Conservation (phyloP, 92 coral and sea anemone species). For the Epizoanthus illoricatus region DNA sequence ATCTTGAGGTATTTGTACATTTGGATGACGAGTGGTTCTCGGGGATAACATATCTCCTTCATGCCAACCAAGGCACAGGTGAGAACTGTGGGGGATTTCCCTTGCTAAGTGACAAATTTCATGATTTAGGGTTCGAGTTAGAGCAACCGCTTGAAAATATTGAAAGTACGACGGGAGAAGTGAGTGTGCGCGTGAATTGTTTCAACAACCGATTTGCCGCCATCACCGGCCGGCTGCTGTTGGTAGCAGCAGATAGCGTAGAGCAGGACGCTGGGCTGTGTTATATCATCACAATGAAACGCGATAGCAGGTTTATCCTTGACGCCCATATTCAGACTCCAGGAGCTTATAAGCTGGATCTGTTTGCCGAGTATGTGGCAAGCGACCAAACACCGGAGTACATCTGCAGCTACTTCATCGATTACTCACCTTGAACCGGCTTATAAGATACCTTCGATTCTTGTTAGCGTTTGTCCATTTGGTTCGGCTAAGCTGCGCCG, state of each 20-base stretch:
- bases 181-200: slow-evolving; percentile 43
- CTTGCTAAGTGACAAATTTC: slow-evolving; percentile 48
- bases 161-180: slow-evolving; percentile 54
- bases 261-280: slow-evolving; percentile 44
- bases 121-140: slow-evolving; percentile 54
- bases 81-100: slow-evolving; percentile 63
- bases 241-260: slow-evolving; percentile 22
- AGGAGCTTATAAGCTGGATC: slow-evolving; percentile 59
- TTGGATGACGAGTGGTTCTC: slow-evolving; percentile 44
- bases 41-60: slow-evolving; percentile 55
- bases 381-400: slow-evolving; percentile 39
- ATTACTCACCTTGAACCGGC: slow-evolving; percentile 36
- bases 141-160: slow-evolving; percentile 65
- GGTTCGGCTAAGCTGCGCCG: too few species aligned
- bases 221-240: slow-evolving; percentile 42
- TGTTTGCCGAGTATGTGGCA: slow-evolving; percentile 58
- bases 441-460: too few species aligned
- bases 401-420: slow-evolving; percentile 65
- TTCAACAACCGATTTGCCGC: slow-evolving; percentile 46
- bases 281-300: slow-evolving; percentile 29
- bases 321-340: slow-evolving; percentile 55
- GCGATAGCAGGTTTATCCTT: slow-evolving; percentile 45
- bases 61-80: slow-evolving; percentile 51
- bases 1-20: slow-evolving; percentile 57
- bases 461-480: too few species aligned